Evolutionary conservation across 2,888 invertebrate species (phyloP), one percentile per base, ranked within the genome.

Genomic region (Mycalesis mineus): DNA sequence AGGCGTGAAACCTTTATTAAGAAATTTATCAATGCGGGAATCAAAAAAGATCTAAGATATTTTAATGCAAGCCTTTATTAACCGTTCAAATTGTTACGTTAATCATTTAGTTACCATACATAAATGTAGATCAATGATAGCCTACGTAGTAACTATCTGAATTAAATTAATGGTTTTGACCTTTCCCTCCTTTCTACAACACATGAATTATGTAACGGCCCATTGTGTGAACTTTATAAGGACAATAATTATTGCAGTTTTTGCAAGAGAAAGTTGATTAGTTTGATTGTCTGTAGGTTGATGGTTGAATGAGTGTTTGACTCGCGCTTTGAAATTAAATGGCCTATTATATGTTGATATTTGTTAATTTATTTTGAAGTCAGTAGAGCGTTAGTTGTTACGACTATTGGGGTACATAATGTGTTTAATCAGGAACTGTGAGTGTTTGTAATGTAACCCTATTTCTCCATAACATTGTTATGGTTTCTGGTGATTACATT

Each of bases 241-340:
- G 53, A 47, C 50, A 45, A 9, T 22, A 13, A 33, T 56, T 40
- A 54, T 50, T 44, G 37, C 11, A 54, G 50, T 61, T 59, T 59
- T 61, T 61, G 44, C 29, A 37, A 45, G 50, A 54, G 58, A 59
- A 59, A 57, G 61, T 47, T 47, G 36, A 57, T 53, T 61, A 44
- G 40, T 51, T 53, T 49, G 47, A 14, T 28, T 55, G 51, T 52
- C 37, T 41, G 39, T 44, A n/a, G 13, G 31, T 44, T 36, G 36
- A 13, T 50, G 36, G 9, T 50, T 39, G 36, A 49, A 37, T 52
- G 33, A 44, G 11, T 49, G 42, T 52, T 55, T 55, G 37, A 41
- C 31, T 40, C 31, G 14, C 31, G 31, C 31, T 14, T 14, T 45
- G 47, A 47, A 33, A 47, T 33, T 37, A 51, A 50, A 40, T 39